phyloP scores from a whole-genome alignment of 2,113 vertebrate species.

The Dunckerocampus dactyliophorus region DNA sequence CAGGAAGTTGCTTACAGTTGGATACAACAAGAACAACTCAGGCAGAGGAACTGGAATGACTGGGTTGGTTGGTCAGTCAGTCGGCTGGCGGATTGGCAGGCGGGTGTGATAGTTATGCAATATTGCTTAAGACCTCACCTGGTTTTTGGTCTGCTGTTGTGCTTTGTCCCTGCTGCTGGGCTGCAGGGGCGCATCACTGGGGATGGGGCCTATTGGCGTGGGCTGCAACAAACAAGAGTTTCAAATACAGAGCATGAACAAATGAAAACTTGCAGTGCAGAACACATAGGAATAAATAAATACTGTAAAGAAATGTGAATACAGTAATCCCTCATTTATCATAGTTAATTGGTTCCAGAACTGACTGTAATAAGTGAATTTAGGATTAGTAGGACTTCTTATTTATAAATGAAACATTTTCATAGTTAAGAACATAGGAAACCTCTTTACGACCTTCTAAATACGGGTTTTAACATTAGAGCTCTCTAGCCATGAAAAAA shows the following conservation, averaged over 20 bases:
- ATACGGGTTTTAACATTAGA: too few relatives aligned
- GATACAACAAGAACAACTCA: not conserved
- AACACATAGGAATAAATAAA: not conserved
- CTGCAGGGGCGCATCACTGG: slow-evolving; percentile 83
- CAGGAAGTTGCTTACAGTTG: slow-evolving; percentile 35
- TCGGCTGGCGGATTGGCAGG: not conserved
- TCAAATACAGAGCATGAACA: not conserved
- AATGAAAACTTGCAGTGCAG: not conserved
- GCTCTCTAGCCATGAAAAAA: too few relatives aligned
- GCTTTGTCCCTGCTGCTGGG: slow-evolving; percentile 87
- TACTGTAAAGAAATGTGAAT: too few relatives aligned
- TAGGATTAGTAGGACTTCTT: too few relatives aligned
- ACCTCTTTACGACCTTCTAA: too few relatives aligned
- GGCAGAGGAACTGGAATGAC: slow-evolving; percentile 26
- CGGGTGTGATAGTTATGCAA: slow-evolving; percentile 14
- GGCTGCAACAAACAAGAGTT: slow-evolving; percentile 69
- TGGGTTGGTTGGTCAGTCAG: slow-evolving; percentile 9
- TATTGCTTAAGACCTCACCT: slow-evolving; percentile 73
- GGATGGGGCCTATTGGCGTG: slow-evolving; percentile 91
- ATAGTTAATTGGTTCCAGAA: too few relatives aligned
- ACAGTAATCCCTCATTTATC: too few relatives aligned
- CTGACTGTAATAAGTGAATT: too few relatives aligned
- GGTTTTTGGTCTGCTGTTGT: slow-evolving; percentile 91
- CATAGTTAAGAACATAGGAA: too few relatives aligned
- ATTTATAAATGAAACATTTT: too few relatives aligned